These are phyloP conservation scores for Rotaria macrura DNA, from an alignment of 2,888 invertebrate genomes.

Conservation along the genomic window DNA sequence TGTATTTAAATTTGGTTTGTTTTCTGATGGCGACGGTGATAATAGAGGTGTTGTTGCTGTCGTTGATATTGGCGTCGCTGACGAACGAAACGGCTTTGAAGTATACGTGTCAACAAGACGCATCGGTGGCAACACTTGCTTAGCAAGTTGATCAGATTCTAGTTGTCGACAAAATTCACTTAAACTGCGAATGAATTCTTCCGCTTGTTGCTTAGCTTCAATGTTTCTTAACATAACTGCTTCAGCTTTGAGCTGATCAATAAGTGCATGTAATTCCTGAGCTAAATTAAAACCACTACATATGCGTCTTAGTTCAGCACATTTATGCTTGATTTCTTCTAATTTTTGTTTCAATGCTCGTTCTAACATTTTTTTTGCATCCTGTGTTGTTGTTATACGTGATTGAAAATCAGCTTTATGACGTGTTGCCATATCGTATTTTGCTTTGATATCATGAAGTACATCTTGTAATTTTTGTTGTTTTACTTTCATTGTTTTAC, in stretches of 20 bases:
- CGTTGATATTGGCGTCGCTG: not conserved
- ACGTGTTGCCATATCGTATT: not conserved
- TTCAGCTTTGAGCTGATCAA: slow-evolving; percentile 18
- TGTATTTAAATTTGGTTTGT: not conserved
- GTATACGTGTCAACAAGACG: slow-evolving; percentile 1
- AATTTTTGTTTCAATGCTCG: slow-evolving; percentile 3
- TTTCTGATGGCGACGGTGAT: not conserved
- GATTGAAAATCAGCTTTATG: not conserved
- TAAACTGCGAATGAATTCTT: slow-evolving; percentile 13
- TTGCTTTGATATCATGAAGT: not conserved
- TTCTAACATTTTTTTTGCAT: not conserved
- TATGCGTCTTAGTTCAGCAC: not conserved
- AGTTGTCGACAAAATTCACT: slow-evolving; percentile 18
- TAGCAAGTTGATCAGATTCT: not conserved
- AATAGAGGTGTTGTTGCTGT: not conserved
- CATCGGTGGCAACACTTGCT: slow-evolving; percentile 2
- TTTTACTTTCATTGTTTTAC: not conserved
- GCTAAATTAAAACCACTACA: slow-evolving; percentile 21
- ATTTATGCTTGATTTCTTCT: slow-evolving; percentile 9
- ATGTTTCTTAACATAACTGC: slow-evolving; percentile 1
- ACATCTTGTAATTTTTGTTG: slow-evolving; percentile 21
- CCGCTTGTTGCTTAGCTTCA: slow-evolving; percentile 17
- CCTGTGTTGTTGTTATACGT: not conserved
- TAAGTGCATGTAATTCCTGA: slow-evolving; percentile 17
- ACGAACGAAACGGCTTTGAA: not conserved